A percentile compares a stretch with the other conserved stretches of the same genome.
Evolutionary conservation across 2,888 invertebrate genomes (phyloP).

Genomic region (Pasiphila rectangulata): DNA sequence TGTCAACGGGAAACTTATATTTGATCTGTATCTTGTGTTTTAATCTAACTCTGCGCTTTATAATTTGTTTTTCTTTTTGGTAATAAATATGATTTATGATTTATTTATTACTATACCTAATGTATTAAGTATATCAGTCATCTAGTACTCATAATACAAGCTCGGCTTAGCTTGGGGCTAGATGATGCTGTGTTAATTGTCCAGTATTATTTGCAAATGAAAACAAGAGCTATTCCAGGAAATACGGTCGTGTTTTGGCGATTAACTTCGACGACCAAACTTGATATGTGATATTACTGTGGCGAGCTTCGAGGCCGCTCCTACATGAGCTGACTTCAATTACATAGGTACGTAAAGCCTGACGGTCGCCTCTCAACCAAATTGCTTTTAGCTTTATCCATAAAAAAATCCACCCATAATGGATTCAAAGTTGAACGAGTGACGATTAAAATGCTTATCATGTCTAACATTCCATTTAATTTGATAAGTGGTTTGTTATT

Average conservation of each 20-base stretch:
- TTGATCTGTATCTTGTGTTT: no score
- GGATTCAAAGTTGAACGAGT: slow-evolving; percentile 33
- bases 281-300: neutral
- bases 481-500: slow-evolving; percentile 11
- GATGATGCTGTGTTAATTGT: no score
- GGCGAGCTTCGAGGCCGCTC: neutral
- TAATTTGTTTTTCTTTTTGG: no score
- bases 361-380: slow-evolving; percentile 52
- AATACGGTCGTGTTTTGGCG: neutral
- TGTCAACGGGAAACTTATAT: no score
- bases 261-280: neutral
- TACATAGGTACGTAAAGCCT: slow-evolving; percentile 47
- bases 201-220: no score
- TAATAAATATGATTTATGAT: no score
- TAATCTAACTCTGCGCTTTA: no score
- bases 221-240: no score
- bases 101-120: no score
- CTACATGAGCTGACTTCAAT: slow-evolving; percentile 39
- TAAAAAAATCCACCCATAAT: slow-evolving; percentile 39
- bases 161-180: no score
- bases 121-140: no score
- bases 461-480: slow-evolving; percentile 5
- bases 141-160: no score
- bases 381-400: slow-evolving; percentile 53
- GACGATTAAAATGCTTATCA: slow-evolving; percentile 9